Conservation (phyloP, 2,888 invertebrate species). For the Nipponacmea schrenckii region DNA sequence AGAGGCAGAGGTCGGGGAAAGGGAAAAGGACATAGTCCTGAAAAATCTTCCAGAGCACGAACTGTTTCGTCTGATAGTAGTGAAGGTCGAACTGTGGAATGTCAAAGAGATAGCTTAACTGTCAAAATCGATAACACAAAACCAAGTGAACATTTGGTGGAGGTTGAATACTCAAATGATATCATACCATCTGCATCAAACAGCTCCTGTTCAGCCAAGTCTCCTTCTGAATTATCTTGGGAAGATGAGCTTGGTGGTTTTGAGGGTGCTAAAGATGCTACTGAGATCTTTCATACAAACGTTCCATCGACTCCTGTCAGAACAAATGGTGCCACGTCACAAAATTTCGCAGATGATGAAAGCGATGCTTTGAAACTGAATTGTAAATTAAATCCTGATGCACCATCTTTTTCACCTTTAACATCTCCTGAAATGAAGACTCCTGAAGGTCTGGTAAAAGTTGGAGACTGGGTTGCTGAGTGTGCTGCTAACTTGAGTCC, state of each 20-base stretch:
- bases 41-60: slow-evolving; percentile 45
- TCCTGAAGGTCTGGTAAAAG: slow-evolving; percentile 44
- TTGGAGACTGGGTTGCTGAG: slow-evolving; percentile 45
- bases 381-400: slow-evolving; percentile 53
- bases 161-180: slow-evolving; percentile 53
- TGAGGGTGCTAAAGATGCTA: background rate
- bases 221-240: slow-evolving; percentile 19
- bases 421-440: slow-evolving; percentile 52
- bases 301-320: background rate
- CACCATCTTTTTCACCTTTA: slow-evolving; percentile 52
- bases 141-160: slow-evolving; percentile 43
- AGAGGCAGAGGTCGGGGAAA: slow-evolving; percentile 52
- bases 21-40: slow-evolving; percentile 45
- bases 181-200: slow-evolving; percentile 22
- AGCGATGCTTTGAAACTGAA: slow-evolving; percentile 35
- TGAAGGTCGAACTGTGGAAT: slow-evolving; percentile 55
- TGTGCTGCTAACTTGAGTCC: slow-evolving; percentile 21
- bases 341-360: slow-evolving; percentile 1
- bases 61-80: slow-evolving; percentile 52
- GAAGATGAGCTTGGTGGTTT: slow-evolving; percentile 13
- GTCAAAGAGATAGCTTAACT: slow-evolving; percentile 54
- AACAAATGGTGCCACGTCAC: background rate
- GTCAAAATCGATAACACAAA: slow-evolving; percentile 61
- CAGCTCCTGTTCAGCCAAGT: slow-evolving; percentile 10
- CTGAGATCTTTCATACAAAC: background rate